Evolutionary conservation across 2,888 invertebrate species (phyloP).

Genomic region (Tetragnatha montana): DNA sequence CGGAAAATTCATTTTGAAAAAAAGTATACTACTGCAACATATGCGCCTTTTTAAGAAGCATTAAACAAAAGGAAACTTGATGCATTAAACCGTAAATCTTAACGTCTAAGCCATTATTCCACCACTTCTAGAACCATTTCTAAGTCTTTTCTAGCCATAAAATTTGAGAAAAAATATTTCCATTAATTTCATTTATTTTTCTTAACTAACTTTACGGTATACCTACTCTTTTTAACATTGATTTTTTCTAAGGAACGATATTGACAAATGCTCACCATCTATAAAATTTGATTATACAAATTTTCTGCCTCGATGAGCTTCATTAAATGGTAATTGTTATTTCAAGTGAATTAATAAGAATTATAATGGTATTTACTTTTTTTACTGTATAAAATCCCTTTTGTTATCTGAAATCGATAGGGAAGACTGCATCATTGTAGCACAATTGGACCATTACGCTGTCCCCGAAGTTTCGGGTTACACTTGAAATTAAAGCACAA

Average conservation of each 20-base stretch:
- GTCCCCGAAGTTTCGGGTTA: background rate
- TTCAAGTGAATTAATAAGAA: background rate
- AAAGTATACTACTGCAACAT: no score
- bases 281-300: constrained; percentile 11
- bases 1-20: no score
- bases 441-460: background rate
- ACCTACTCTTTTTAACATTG: background rate
- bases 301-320: background rate
- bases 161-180: background rate
- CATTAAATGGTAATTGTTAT: background rate
- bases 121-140: no score
- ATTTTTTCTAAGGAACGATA: background rate
- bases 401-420: constrained; percentile 1
- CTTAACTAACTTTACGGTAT: no score
- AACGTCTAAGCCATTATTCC: background rate
- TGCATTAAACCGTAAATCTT: background rate
- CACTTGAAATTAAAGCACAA: background rate
- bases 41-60: no score
- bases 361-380: background rate
- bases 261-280: background rate
- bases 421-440: background rate
- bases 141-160: background rate
- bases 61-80: no score
- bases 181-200: no score
- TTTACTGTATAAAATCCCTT: background rate